phyloP scores from a whole-genome alignment of 2,888 invertebrate genomes.

The Xiphydria camelus region DNA sequence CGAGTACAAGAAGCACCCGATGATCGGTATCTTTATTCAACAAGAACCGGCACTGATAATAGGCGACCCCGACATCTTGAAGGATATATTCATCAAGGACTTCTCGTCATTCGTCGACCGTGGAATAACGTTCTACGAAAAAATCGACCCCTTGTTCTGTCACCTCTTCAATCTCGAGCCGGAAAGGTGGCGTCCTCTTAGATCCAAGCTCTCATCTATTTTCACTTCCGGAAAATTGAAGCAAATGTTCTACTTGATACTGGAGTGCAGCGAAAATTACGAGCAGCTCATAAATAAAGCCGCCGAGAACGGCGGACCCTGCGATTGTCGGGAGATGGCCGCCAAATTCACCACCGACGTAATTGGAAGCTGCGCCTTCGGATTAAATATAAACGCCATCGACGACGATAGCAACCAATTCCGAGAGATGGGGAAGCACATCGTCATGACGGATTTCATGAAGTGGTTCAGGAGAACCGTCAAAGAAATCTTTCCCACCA shows the following conservation, averaged over 20 bases:
- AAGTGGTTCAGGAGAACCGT: conserved; percentile 51
- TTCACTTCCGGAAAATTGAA: conserved; percentile 61
- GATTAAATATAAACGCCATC: conserved; percentile 57
- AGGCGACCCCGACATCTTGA: conserved; percentile 48
- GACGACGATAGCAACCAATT: conserved; percentile 54
- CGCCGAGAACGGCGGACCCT: conserved; percentile 11
- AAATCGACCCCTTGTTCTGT: conserved; percentile 49
- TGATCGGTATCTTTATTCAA: conserved; percentile 47
- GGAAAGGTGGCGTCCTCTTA: conserved; percentile 55
- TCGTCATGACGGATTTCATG: conserved; percentile 51
- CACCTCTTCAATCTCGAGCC: conserved; percentile 57
- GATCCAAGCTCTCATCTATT: conserved; percentile 58
- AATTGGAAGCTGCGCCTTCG: conserved; percentile 60
- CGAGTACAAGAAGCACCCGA: conserved; percentile 44
- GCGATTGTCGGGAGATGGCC: conserved; percentile 56
- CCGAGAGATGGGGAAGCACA: conserved; percentile 46
- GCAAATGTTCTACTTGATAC: conserved; percentile 56
- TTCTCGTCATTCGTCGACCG: conserved; percentile 46
- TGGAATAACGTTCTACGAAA: conserved; percentile 46
- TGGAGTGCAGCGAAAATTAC: conserved; percentile 52
- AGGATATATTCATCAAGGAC: conserved; percentile 44
- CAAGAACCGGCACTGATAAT: conserved; percentile 46
- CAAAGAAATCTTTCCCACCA: conserved; percentile 42
- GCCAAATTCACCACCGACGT: conserved; percentile 60
- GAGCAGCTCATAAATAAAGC: conserved; percentile 36